Evolutionary conservation across 1,140 invertebrate genomes (phyloP).

Genomic region (Cephus cinctus): DNA sequence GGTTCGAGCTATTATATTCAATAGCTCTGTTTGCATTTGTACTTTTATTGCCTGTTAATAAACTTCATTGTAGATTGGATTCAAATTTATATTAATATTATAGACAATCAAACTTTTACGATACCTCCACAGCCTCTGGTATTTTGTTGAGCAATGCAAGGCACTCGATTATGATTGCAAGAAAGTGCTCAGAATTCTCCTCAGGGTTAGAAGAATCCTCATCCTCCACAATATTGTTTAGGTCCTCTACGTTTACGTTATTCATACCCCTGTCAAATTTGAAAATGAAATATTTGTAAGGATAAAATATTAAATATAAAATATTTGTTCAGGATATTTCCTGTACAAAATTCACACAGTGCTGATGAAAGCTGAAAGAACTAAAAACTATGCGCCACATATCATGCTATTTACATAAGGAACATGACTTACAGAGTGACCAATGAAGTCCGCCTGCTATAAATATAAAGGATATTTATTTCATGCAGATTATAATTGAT

Average conservation of each 20-base stretch:
- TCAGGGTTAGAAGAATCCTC: constrained; percentile 65
- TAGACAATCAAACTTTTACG: constrained; percentile 6
- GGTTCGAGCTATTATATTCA: constrained; percentile 73
- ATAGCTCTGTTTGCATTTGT: constrained; percentile 77
- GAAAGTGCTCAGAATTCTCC: constrained; percentile 69
- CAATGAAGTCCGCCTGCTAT: constrained; percentile 1
- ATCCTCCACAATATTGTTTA: constrained; percentile 62
- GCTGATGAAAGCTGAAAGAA: background rate
- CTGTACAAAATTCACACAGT: too few relatives aligned
- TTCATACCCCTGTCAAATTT: constrained; percentile 24
- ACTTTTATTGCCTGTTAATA: constrained; percentile 70
- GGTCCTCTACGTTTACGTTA: constrained; percentile 28
- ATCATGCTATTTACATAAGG: background rate
- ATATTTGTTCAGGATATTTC: too few relatives aligned
- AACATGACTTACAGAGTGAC: background rate
- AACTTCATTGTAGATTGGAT: too few relatives aligned
- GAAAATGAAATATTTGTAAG: background rate
- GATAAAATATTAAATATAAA: too few relatives aligned
- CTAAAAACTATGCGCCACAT: background rate
- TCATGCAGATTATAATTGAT: background rate
- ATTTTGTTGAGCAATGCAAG: constrained; percentile 81
- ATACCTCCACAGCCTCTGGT: constrained; percentile 80
- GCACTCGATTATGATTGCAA: constrained; percentile 83
- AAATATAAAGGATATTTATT: too few relatives aligned
- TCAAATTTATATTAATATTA: too few relatives aligned